Evolutionary conservation across 2,888 invertebrate genomes (phyloP).

Genomic region (Agrilus biguttatus): DNA sequence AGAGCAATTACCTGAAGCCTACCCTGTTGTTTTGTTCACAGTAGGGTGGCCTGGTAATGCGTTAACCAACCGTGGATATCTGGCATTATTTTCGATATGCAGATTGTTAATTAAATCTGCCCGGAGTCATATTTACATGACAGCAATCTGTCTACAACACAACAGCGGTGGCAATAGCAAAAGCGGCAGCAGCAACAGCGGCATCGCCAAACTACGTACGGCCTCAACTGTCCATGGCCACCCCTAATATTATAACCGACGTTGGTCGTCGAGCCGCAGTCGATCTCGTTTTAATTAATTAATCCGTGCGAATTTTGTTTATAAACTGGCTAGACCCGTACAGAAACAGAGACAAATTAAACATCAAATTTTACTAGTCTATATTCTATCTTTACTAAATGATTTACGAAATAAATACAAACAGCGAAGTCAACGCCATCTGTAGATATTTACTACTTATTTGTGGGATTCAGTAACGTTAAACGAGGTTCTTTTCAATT

Average conservation of each 20-base stretch:
- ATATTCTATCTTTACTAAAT: too few species aligned
- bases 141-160: slow-evolving; percentile 33
- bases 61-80: slow-evolving; percentile 28
- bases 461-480: too few species aligned
- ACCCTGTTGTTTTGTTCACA: slow-evolving; percentile 15
- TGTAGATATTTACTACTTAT: too few species aligned
- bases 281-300: neutral
- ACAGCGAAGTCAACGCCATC: too few species aligned
- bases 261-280: neutral
- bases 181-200: neutral
- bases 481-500: too few species aligned
- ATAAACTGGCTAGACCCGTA: too few species aligned
- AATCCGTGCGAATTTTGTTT: too few species aligned
- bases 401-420: too few species aligned
- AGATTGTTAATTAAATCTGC: slow-evolving; percentile 34
- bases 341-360: too few species aligned
- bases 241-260: neutral
- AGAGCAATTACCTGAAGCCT: slow-evolving; percentile 4
- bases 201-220: slow-evolving; percentile 1
- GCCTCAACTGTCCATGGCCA: neutral
- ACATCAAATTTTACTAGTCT: too few species aligned
- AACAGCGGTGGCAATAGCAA: slow-evolving; percentile 19
- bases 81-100: slow-evolving; percentile 33
- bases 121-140: slow-evolving; percentile 33
- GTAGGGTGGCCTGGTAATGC: slow-evolving; percentile 16